phyloP scores from a whole-genome alignment of 2,113 vertebrate species.

The Cynocephalus volans region DNA sequence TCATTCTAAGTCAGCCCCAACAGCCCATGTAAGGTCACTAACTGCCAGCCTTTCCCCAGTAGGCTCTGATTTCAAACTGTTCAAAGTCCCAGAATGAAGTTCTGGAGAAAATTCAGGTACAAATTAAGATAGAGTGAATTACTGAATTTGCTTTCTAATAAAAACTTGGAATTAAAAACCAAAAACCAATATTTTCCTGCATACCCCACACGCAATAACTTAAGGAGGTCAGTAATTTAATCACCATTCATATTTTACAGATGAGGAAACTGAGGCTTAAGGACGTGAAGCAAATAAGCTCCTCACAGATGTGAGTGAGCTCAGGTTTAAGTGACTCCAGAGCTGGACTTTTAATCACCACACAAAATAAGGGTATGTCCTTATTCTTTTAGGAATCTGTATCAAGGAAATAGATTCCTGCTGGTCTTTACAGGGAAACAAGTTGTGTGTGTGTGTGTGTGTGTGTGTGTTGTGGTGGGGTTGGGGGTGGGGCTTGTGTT shows the following conservation, averaged over 20 bases:
- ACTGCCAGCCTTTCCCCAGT: not conserved
- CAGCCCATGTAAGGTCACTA: not conserved
- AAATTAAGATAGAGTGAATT: not conserved
- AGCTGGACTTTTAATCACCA: not conserved
- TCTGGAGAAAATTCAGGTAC: constrained; percentile 14
- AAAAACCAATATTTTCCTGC: not conserved
- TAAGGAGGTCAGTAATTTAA: not conserved
- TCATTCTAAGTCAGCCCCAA: not conserved
- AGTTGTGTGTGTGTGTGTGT: not conserved
- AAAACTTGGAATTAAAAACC: not conserved
- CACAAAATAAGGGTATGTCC: not conserved
- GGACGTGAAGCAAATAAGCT: not conserved
- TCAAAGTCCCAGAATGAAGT: not conserved
- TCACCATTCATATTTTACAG: not conserved
- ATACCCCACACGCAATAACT: not conserved
- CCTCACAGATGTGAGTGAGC: not conserved
- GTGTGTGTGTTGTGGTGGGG: not conserved
- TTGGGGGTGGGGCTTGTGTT: not conserved
- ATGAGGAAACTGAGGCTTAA: not conserved
- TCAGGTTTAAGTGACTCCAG: not conserved
- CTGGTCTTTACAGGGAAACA: not conserved
- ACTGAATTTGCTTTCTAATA: constrained; percentile 31
- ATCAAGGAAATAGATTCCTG: not conserved
- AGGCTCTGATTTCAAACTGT: not conserved
- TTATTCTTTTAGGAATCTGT: not conserved